Base-by-base conservation (phyloP, 2,888 invertebrate genomes). In the Melanophora roralis region DNA sequence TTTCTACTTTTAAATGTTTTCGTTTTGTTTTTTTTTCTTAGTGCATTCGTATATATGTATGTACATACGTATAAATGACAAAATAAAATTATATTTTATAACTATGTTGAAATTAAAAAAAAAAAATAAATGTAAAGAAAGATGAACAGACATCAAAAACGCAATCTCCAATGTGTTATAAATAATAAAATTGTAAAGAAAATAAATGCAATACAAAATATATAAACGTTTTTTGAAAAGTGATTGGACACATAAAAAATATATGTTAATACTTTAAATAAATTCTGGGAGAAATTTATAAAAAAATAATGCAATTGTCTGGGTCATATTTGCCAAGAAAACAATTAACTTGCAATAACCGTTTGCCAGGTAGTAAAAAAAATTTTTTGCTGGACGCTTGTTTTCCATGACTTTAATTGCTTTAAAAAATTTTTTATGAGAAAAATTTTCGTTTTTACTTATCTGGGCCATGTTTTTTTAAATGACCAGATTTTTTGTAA, bases 11-110 rank as follows among this genome's bases (percentile, higher is more conserved):
- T 27, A 11, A 16, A 47, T 43, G 21, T 21, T 21, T 47, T 47
- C 9, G 9, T 36, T 11, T 23, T 27, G 36, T 7, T 55, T 40
- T 40, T 60, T 40, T 34, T 34, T 40, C 34, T 62, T 43, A 43
- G 6, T 62, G n/a, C n/a, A n/a, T n/a, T n/a, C n/a, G n/a, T n/a
- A n/a, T n/a, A n/a, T n/a, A n/a, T n/a, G n/a, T n/a, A n/a, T n/a
- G n/a, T n/a, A n/a, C n/a, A n/a, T n/a, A n/a, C n/a, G n/a, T n/a
- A n/a, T n/a, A 53, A 59, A 75, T 60, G 60, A 71, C 69, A 72
- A 72, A 78, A 67, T 67, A 43, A 78, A 78, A 67, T 67, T 67
- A 45, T 53, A 60, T 71, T 77, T 60, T 77, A 64, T 51, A 71
- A 53, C 49, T 49, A 57, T 40, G 73, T 49, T 65, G 23, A 53